These are phyloP conservation scores for Typhlichthys eigenmanni DNA, from an alignment of 2,797 vertebrate species.

Conservation along the genomic window DNA sequence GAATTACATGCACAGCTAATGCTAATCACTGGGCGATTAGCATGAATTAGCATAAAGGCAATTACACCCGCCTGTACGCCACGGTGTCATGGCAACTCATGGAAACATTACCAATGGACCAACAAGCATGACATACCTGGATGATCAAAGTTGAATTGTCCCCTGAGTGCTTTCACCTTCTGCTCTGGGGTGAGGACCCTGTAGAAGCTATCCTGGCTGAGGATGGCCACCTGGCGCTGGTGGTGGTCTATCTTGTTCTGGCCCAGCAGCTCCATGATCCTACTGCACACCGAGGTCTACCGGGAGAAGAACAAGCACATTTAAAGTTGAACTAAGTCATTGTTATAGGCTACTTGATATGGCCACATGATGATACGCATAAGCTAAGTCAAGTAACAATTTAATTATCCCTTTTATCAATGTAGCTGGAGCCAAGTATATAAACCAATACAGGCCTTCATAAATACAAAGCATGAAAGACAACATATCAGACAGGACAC, in stretches of 20 bases:
- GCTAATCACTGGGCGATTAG: not conserved
- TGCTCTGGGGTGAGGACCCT: constrained; percentile 92
- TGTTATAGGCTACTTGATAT: too few relatives aligned
- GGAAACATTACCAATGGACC: too few relatives aligned
- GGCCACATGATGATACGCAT: too few relatives aligned
- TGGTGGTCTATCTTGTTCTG: constrained; percentile 95
- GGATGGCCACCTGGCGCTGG: constrained; percentile 93
- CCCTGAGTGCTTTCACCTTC: constrained; percentile 92
- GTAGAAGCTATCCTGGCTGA: constrained; percentile 99
- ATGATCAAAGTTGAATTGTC: constrained; percentile 98
- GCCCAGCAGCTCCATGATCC: constrained; percentile 95
- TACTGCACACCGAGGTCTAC: constrained; percentile 93
- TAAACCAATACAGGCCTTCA: too few relatives aligned
- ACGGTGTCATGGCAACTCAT: not conserved
- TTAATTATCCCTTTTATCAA: too few relatives aligned
- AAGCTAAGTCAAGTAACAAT: too few relatives aligned
- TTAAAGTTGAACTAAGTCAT: too few relatives aligned
- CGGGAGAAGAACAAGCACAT: constrained; percentile 27
- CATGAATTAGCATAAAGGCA: not conserved
- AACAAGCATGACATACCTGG: constrained; percentile 79
- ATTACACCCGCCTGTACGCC: not conserved
- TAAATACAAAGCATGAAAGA: too few relatives aligned
- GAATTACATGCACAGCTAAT: too few relatives aligned
- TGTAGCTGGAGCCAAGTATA: too few relatives aligned
- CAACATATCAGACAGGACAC: too few relatives aligned